A percentile compares a stretch with the other conserved stretches of the same genome.
Conservation (phyloP, 2,797 vertebrate species). For the Steatocranus sp. region DNA sequence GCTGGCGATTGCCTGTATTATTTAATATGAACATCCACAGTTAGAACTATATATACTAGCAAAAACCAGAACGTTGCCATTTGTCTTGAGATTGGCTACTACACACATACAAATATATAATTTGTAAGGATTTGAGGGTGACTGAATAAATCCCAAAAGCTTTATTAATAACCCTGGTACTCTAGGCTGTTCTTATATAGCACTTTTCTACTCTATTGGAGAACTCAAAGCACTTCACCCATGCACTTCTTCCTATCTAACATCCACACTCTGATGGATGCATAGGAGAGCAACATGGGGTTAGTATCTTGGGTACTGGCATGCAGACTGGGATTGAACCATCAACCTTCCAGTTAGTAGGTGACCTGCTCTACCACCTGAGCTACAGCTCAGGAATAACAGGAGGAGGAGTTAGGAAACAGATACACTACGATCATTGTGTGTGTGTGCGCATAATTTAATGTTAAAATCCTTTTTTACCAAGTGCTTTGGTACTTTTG, state of each 20-base stretch:
- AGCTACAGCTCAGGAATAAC: background rate
- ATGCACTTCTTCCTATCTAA: background rate
- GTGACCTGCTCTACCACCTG: background rate
- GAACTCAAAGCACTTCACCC: background rate
- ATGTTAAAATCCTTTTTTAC: background rate
- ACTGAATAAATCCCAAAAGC: background rate
- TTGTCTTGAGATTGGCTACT: background rate
- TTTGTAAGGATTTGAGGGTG: fast-evolving
- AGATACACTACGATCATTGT: fast-evolving
- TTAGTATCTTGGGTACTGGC: fast-evolving
- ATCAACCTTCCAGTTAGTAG: background rate
- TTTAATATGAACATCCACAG: background rate
- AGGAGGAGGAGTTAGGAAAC: background rate
- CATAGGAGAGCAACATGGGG: background rate
- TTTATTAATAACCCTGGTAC: background rate
- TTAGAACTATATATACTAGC: background rate
- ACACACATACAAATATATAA: background rate
- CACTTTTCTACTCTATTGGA: fast-evolving
- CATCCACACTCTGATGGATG: background rate
- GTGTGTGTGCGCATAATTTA: fast-evolving
- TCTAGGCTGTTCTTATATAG: background rate
- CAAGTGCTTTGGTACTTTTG: background rate
- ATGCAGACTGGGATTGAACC: background rate
- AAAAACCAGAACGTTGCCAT: background rate
- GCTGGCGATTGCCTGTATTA: background rate